Percentiles rank a stretch among this genome's conserved stretches.
phyloP scores from a whole-genome alignment of 2,113 vertebrate genomes.

The Semnornis frantzii region DNA sequence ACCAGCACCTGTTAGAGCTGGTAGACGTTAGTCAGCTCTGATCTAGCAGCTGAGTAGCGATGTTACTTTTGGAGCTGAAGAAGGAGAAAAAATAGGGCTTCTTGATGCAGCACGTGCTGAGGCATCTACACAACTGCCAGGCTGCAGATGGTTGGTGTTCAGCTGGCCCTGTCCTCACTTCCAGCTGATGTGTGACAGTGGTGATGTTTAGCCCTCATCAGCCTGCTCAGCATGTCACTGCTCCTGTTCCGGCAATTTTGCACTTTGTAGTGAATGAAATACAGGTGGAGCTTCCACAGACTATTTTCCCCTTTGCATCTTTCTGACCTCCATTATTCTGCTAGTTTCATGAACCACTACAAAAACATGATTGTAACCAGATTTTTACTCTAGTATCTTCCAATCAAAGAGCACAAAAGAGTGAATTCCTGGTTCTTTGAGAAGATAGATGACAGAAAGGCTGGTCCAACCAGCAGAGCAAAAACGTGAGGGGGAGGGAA shows the following conservation, averaged over 20 bases:
- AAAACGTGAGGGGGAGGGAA: not conserved
- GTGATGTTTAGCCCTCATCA: not conserved
- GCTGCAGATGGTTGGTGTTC: not conserved
- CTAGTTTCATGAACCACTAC: not conserved
- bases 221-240: not conserved
- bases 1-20: not conserved
- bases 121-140: rapidly evolving
- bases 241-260: not conserved
- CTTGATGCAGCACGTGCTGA: rapidly evolving
- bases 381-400: not conserved
- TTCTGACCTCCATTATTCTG: not conserved
- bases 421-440: not conserved
- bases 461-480: not conserved
- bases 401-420: not conserved
- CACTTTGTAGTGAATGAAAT: not conserved
- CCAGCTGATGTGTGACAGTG: not conserved
- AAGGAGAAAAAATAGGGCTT: not conserved
- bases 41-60: too few relatives aligned
- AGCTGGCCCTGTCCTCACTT: rapidly evolving
- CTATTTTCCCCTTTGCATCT: rapidly evolving
- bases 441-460: not conserved
- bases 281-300: not conserved
- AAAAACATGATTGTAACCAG: not conserved
- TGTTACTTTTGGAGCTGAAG: not conserved
- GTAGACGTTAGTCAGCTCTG: not conserved